These are phyloP conservation scores for Melanostigma gelatinosum DNA, from an alignment of 2,113 vertebrate species.

Conservation along the genomic window DNA sequence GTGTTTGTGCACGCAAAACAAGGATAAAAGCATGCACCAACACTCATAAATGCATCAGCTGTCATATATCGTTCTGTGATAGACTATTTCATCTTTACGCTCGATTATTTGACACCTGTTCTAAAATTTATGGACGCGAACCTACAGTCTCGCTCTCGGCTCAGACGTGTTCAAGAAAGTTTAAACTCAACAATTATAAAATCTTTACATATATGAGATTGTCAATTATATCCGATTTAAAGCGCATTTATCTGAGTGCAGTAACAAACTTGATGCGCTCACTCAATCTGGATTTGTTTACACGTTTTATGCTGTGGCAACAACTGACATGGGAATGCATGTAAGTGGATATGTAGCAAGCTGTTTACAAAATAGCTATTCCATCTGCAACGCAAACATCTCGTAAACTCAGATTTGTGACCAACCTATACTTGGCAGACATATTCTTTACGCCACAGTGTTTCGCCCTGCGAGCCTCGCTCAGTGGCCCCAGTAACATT, in stretches of 20 bases:
- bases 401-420: conserved; percentile 67
- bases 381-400: conserved; percentile 64
- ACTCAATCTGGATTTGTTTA: conserved; percentile 72
- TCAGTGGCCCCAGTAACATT: conserved; percentile 11
- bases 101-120: conserved; percentile 78
- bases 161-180: conserved; percentile 28
- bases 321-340: conserved; percentile 74
- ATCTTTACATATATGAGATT: conserved; percentile 17
- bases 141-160: conserved; percentile 13
- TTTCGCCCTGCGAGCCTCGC: conserved; percentile 31
- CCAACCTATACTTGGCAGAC: conserved; percentile 59
- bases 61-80: conserved; percentile 72
- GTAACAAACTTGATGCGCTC: conserved; percentile 55
- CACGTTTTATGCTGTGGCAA: conserved; percentile 61
- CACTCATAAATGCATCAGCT: conserved; percentile 75
- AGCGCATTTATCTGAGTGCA: conserved; percentile 12
- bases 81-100: conserved; percentile 74
- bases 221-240: conserved; percentile 21
- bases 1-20: conserved; percentile 76
- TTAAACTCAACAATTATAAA: conserved; percentile 33
- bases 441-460: conserved; percentile 43
- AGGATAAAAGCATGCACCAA: conserved; percentile 73
- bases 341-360: conserved; percentile 69
- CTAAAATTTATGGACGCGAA: conserved; percentile 61
- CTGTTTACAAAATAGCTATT: conserved; percentile 70